Percentiles rank a stretch among this genome's conserved stretches.
Conservation (phyloP, 2,113 vertebrate genomes). For the Zapus hudsonius region DNA sequence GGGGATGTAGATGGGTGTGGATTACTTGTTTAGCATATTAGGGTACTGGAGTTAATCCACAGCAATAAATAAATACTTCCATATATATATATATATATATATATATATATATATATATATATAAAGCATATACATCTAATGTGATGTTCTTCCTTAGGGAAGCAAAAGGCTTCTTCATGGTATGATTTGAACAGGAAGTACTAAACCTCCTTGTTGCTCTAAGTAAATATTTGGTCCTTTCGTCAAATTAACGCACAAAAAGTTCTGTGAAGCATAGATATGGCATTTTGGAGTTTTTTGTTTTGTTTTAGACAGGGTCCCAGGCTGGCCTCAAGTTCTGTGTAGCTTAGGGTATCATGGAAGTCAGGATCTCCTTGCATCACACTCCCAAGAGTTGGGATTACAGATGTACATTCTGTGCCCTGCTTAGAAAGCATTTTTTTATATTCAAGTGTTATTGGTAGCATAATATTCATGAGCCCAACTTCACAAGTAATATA, state of each 20-base stretch:
- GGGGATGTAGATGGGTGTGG: neutral
- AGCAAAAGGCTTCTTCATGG: no score
- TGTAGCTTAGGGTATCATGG: no score
- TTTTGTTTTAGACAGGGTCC: no score
- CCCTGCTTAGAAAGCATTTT: neutral
- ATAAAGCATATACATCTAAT: neutral
- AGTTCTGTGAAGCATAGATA: neutral
- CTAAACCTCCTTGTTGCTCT: neutral
- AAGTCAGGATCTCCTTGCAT: no score
- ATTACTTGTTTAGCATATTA: neutral
- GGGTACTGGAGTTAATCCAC: neutral
- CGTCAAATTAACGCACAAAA: no score
- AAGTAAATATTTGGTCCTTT: neutral
- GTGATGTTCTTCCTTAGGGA: neutral
- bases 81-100: neutral
- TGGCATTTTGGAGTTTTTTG: neutral
- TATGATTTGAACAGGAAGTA: neutral
- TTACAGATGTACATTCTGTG: no score
- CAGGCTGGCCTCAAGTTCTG: no score
- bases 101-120: no score
- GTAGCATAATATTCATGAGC: no score
- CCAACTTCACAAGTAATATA: no score
- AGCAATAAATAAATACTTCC: neutral
- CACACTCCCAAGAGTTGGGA: no score
- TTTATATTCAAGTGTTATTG: neutral